Evolutionary conservation across 2,797 vertebrate species (phyloP), one percentile per base, ranked within the genome.

Genomic region (Sebastes oblongus): DNA sequence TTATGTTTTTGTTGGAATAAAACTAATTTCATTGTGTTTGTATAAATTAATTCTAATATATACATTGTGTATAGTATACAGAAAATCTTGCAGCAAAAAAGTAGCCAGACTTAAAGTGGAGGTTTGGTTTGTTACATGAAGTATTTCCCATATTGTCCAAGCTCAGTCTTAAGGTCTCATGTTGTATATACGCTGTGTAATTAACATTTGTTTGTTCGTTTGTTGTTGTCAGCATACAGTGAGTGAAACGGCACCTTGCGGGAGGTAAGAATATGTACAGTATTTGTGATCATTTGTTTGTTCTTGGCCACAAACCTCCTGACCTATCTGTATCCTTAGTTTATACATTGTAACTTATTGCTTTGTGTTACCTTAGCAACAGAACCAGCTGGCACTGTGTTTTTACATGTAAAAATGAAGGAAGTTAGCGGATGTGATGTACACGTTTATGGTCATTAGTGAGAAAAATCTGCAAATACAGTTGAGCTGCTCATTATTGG

Each of bases 351-450:
- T 94, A 89, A 94, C 80, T 91, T 94, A 94, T 94, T 94, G 87
- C 84, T 91, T 89, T 89, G 78, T 86, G 87, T 92, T 93, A 85
- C 86, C 80, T 67, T 91, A 84, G 89, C 88, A 91, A 89, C 86
- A 77, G 94, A 94, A 96, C 84, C 95, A 95, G 94, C 95, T 95
- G 96, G 95, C 86, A 93, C 94, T 96, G 96, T 95, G 93, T 96
- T 93, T 89, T 92, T 84, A 86, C 83, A 81, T 90, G 78, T 89
- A 61, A 92, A 92, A 77, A 84, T 85, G 88, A 89, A 88, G 84
- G 79, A 83, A 75, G 65, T 69, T 50, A 18, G 50, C 64, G 14
- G 69, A 79, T 80, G 5, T 66, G 54, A 75, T 27, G 39, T 76
- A 6, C 61, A 14, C 62, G 8, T 87, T 72, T 73, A 56, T 30